Percentiles rank a stretch among this genome's conserved stretches.
These are phyloP conservation scores for Heliconius charithonia DNA, from an alignment of 2,888 invertebrate species.

Conservation along the genomic window DNA sequence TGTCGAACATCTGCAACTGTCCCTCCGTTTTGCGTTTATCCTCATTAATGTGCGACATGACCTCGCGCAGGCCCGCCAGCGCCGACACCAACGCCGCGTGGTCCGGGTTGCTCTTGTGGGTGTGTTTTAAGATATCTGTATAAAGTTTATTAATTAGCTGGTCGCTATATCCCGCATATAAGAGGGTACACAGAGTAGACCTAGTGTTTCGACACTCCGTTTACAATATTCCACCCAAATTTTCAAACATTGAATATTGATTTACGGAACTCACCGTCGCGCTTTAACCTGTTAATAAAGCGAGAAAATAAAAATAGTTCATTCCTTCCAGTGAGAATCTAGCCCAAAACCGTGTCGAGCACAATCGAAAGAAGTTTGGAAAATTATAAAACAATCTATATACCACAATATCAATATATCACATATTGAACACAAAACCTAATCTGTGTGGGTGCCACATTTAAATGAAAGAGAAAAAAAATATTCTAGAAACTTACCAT, in stretches of 20 bases:
- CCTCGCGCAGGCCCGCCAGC: constrained; percentile 93
- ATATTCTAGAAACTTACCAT: constrained; percentile 85
- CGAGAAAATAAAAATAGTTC: no score
- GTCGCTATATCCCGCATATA: not conserved
- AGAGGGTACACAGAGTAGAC: no score
- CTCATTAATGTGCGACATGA: constrained; percentile 98
- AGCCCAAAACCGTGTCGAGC: no score
- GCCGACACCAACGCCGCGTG: constrained; percentile 92
- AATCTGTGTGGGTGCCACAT: not conserved
- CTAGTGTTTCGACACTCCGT: not conserved
- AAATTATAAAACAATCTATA: no score
- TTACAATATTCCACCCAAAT: not conserved
- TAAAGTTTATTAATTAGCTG: not conserved
- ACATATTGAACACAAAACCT: not conserved
- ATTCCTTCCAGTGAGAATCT: no score
- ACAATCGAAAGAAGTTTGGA: no score
- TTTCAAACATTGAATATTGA: not conserved
- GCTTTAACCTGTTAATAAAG: no score
- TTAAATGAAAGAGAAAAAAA: not conserved
- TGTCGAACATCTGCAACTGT: constrained; percentile 97
- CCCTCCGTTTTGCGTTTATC: constrained; percentile 98
- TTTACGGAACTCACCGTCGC: not conserved
- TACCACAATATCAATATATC: not conserved
- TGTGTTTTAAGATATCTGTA: constrained; percentile 95
- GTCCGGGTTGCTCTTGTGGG: constrained; percentile 94